Percentiles rank a stretch among this genome's conserved stretches.
Evolutionary conservation across 2,113 vertebrate genomes (phyloP).

Genomic region (Zingel zingel): DNA sequence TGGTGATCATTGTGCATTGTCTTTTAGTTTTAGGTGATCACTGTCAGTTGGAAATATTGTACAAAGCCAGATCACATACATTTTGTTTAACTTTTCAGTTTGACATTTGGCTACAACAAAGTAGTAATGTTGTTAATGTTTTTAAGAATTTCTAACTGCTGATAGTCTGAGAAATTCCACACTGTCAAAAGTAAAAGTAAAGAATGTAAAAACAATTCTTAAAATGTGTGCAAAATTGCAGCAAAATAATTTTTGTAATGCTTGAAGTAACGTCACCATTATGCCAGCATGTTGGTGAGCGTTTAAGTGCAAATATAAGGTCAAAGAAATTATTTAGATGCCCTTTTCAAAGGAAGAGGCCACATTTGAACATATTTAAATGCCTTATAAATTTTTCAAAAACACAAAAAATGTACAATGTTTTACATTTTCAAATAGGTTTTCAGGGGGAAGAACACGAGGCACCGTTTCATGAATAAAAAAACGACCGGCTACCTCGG

Average conservation of each 20-base stretch:
- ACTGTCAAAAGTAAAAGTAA: background rate
- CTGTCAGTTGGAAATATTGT: background rate
- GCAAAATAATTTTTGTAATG: background rate
- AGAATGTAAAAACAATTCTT: background rate
- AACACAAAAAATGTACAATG: conserved; percentile 63
- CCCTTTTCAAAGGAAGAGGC: conserved; percentile 15
- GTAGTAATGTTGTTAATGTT: background rate
- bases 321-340: conserved; percentile 39
- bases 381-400: conserved; percentile 61
- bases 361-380: conserved; percentile 62
- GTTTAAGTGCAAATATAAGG: conserved; percentile 32
- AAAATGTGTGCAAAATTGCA: background rate
- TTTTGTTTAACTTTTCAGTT: background rate
- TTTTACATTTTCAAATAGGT: conserved; percentile 71
- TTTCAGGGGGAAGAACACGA: conserved; percentile 47
- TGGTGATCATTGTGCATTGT: background rate
- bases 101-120: background rate
- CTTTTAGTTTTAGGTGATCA: background rate
- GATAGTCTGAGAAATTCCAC: background rate
- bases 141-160: background rate
- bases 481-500: conserved; percentile 56
- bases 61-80: background rate
- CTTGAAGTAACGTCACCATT: background rate
- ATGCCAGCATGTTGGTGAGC: background rate
- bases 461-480: conserved; percentile 66